These are phyloP conservation scores for Mizuhopecten yessoensis DNA, from an alignment of 1,140 invertebrate species.

Conservation along the genomic window DNA sequence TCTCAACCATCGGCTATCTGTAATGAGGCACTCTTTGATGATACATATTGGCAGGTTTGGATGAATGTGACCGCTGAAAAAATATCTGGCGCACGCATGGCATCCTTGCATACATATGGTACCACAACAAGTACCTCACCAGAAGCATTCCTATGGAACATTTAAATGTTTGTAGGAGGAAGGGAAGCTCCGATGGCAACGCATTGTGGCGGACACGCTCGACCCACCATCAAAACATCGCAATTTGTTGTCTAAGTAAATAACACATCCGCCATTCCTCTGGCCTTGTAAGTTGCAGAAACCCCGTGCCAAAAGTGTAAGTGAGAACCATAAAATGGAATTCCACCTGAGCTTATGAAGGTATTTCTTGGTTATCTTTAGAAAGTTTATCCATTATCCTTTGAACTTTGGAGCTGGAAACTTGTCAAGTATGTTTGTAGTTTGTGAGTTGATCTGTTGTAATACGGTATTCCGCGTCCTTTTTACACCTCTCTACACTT, in stretches of 20 bases:
- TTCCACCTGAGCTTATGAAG: conserved; percentile 11
- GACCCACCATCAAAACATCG: background rate
- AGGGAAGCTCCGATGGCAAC: background rate
- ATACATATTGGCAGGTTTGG: background rate
- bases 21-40: background rate
- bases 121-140: background rate
- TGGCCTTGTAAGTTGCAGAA: conserved; percentile 2
- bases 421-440: conserved; percentile 29
- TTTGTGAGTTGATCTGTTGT: background rate
- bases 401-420: background rate
- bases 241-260: background rate
- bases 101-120: background rate
- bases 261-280: background rate
- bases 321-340: conserved; percentile 1
- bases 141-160: background rate
- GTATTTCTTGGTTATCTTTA: background rate
- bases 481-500: too few species aligned
- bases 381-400: background rate
- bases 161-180: conserved; percentile 26
- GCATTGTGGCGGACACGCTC: conserved; percentile 26
- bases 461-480: too few species aligned
- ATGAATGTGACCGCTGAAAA: conserved; percentile 23
- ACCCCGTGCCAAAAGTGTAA: background rate
- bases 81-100: background rate
- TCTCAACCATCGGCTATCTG: too few species aligned